A percentile compares a stretch with the other conserved stretches of the same genome.
phyloP scores from a whole-genome alignment of 2,888 invertebrate species.

The Ischnura elegans region DNA sequence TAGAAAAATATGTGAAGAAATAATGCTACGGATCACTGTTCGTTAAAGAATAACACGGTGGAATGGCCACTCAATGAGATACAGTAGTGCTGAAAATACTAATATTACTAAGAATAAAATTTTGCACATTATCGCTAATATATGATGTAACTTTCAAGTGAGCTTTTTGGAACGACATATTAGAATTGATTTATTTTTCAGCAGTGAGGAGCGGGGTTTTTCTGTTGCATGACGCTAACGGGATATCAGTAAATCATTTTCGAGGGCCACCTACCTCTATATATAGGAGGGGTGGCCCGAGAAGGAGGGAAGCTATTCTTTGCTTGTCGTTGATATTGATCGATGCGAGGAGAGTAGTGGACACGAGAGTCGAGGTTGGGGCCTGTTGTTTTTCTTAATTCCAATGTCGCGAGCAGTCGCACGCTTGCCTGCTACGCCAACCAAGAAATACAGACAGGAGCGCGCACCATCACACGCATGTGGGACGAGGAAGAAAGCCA shows the following conservation, averaged over 20 bases:
- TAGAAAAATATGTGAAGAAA: too few relatives aligned
- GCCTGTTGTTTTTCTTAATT: constrained; percentile 28
- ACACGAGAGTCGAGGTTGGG: background rate
- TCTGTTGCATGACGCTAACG: background rate
- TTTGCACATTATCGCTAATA: too few relatives aligned
- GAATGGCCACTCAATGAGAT: too few relatives aligned
- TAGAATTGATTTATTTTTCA: background rate
- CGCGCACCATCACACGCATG: background rate
- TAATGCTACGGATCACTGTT: too few relatives aligned
- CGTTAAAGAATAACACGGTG: too few relatives aligned
- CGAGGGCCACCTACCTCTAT: background rate
- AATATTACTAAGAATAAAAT: too few relatives aligned
- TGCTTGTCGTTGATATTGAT: background rate
- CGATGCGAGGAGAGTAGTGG: background rate
- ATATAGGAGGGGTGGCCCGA: background rate
- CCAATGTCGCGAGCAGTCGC: background rate
- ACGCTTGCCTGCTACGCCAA: background rate
- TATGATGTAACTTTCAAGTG: too few relatives aligned
- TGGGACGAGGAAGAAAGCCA: background rate
- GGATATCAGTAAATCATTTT: background rate
- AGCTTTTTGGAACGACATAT: background rate
- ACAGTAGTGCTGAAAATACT: too few relatives aligned
- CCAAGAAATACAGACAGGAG: background rate
- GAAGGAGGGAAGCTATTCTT: background rate
- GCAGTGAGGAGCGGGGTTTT: background rate